Percentiles rank a stretch among this genome's conserved stretches.
phyloP scores from a whole-genome alignment of 2,113 vertebrate species.

The Lophius piscatorius region DNA sequence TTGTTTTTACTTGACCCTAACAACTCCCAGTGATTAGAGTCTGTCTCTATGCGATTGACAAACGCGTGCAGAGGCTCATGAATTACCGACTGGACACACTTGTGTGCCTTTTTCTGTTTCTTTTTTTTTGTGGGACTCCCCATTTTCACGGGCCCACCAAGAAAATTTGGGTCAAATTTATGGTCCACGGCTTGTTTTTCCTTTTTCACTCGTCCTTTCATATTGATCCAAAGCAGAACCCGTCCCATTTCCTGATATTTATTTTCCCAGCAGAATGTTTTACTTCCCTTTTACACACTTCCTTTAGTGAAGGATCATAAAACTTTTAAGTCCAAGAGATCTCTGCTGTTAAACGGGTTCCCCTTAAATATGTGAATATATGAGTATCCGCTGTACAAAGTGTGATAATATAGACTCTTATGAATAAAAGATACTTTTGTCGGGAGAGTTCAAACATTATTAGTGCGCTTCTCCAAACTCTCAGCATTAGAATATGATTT shows the following conservation, averaged over 20 bases:
- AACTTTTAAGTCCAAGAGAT: conserved; percentile 37
- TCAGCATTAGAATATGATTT: background rate
- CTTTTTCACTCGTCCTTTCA: conserved; percentile 57
- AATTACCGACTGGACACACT: conserved; percentile 70
- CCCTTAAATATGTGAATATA: too few relatives aligned
- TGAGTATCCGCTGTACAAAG: too few relatives aligned
- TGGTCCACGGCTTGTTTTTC: conserved; percentile 64
- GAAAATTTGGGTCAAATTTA: conserved; percentile 77
- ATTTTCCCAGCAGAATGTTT: conserved; percentile 74
- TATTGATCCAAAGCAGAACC: conserved; percentile 76
- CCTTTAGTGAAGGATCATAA: conserved; percentile 71
- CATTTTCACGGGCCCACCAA: conserved; percentile 38
- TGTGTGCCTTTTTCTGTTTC: too few relatives aligned
- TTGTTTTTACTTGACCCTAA: conserved; percentile 62
- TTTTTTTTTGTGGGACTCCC: conserved; percentile 47
- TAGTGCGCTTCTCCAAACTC: too few relatives aligned
- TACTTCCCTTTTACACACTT: too few relatives aligned
- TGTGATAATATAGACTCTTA: background rate
- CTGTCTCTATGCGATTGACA: conserved; percentile 57
- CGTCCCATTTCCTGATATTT: conserved; percentile 74
- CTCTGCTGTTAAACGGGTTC: conserved; percentile 45
- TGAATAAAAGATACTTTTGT: background rate
- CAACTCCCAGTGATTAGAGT: conserved; percentile 59
- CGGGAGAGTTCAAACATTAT: too few relatives aligned
- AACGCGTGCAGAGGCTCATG: conserved; percentile 50